Percentiles rank a stretch among this genome's conserved stretches.
These are phyloP conservation scores for Pardalotus punctatus DNA, from an alignment of 2,113 vertebrate species.

Conservation along the genomic window DNA sequence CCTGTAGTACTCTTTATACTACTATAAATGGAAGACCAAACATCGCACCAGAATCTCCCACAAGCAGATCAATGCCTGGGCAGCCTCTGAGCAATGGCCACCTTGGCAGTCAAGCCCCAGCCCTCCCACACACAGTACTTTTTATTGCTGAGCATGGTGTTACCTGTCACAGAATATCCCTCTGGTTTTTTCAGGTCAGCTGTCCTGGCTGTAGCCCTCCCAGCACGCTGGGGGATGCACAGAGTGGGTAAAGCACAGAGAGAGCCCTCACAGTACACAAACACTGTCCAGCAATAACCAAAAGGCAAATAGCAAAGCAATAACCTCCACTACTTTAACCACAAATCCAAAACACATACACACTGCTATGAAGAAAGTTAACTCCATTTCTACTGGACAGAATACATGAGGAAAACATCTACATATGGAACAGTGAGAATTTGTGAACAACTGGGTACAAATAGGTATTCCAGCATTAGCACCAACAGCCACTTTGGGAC, in stretches of 20 bases:
- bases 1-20: not conserved
- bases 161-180: not conserved
- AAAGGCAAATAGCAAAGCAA: too few species aligned
- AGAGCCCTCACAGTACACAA: not conserved
- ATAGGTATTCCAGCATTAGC: not conserved
- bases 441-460: not conserved
- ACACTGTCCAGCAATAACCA: not conserved
- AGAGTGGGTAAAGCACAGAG: not conserved
- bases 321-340: not conserved
- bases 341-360: not conserved
- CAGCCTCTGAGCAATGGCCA: not conserved
- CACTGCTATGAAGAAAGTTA: not conserved
- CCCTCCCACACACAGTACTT: accelerated
- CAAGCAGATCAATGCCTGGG: not conserved
- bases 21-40: not conserved
- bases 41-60: not conserved
- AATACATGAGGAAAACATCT: not conserved
- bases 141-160: not conserved
- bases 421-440: not conserved
- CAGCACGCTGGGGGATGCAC: accelerated
- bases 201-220: not conserved
- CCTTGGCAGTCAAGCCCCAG: not conserved
- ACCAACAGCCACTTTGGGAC: not conserved
- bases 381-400: not conserved
- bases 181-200: not conserved